Percentiles rank a stretch among this genome's conserved stretches.
Conservation (phyloP, 2,888 invertebrate species). For the Smittia aterrima region DNA sequence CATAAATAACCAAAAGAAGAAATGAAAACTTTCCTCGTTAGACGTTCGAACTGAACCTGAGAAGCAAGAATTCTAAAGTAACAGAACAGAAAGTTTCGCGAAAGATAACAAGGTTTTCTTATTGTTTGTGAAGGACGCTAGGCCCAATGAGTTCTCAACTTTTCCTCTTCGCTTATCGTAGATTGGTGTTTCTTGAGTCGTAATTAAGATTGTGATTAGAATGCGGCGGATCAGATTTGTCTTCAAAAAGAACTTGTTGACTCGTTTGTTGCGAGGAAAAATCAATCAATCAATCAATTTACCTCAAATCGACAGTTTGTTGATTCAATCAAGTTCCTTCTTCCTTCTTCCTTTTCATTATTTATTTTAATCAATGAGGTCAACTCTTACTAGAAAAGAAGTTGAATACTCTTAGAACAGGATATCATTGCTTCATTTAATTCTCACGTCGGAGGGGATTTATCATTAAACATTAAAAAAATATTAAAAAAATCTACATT, state of each 20-base stretch:
- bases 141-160: too few relatives aligned
- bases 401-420: too few relatives aligned
- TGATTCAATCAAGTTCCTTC: not conserved
- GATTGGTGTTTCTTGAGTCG: too few relatives aligned
- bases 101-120: constrained; percentile 20
- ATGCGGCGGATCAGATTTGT: too few relatives aligned
- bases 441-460: constrained; percentile 24
- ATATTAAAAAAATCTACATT: not conserved
- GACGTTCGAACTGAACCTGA: not conserved
- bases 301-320: not conserved
- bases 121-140: constrained; percentile 6
- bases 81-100: not conserved
- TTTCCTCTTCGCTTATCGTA: too few relatives aligned
- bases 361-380: not conserved
- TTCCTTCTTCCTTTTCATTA: not conserved
- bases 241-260: too few relatives aligned
- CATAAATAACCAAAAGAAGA: not conserved
- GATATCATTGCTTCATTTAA: not conserved
- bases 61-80: not conserved
- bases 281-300: too few relatives aligned
- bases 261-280: too few relatives aligned
- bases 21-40: constrained; percentile 10
- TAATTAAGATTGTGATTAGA: too few relatives aligned
- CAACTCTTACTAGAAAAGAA: too few relatives aligned
- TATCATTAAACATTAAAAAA: constrained; percentile 27